phyloP scores from a whole-genome alignment of 2,888 invertebrate species.

The Heliconius aoede region DNA sequence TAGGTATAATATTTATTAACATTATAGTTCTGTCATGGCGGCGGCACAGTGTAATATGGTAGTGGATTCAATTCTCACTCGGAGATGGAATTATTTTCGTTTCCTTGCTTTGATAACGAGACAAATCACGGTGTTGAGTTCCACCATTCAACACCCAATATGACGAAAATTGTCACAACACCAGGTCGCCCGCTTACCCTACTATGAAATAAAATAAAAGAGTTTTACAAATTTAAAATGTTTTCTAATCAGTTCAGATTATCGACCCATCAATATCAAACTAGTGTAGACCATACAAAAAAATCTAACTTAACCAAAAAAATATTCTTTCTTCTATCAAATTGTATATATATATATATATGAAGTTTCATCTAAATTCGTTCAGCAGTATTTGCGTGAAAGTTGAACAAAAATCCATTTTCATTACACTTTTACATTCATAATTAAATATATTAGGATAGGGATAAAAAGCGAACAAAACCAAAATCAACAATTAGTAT shows the following conservation, averaged over 20 bases:
- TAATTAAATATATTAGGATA: not conserved
- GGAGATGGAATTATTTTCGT: not conserved
- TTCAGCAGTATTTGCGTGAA: not conserved
- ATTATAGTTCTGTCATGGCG: too few species aligned
- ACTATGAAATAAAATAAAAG: too few species aligned
- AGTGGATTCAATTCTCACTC: not conserved
- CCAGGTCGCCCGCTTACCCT: not conserved
- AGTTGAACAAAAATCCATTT: not conserved
- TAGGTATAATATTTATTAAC: too few species aligned
- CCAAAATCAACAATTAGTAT: slow-evolving; percentile 10
- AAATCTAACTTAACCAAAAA: not conserved
- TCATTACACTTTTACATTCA: not conserved
- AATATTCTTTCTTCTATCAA: not conserved
- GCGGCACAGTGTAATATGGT: too few species aligned
- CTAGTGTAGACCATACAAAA: too few species aligned
- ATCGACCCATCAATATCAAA: not conserved
- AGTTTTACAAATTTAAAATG: not conserved
- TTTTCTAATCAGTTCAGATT: not conserved
- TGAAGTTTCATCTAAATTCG: not conserved
- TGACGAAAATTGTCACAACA: not conserved
- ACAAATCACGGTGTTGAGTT: too few species aligned
- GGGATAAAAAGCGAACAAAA: slow-evolving; percentile 3
- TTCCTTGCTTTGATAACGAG: too few species aligned
- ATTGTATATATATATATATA: too few species aligned
- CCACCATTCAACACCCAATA: not conserved